A percentile compares a stretch with the other conserved stretches of the same genome.
phyloP scores from a whole-genome alignment of 2,113 vertebrate genomes.

The Lucifuga dentata region DNA sequence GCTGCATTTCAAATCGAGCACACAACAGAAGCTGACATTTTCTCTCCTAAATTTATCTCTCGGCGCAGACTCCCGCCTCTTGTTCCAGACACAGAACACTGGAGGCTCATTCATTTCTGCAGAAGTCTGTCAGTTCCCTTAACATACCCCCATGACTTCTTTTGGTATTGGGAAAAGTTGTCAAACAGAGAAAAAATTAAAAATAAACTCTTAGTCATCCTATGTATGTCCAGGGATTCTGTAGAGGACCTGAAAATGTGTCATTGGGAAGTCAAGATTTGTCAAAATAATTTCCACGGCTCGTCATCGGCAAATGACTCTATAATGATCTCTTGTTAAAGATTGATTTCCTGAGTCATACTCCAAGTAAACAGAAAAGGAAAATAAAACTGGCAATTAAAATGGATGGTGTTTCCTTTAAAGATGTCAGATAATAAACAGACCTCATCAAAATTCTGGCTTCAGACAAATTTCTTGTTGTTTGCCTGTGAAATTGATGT shows the following conservation, averaged over 20 bases:
- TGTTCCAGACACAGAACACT: conserved; percentile 48
- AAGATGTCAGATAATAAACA: conserved; percentile 33
- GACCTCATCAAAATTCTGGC: conserved; percentile 16
- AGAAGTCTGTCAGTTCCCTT: conserved; percentile 62
- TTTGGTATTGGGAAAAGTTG: not conserved
- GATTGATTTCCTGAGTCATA: conserved; percentile 9
- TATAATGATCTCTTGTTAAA: conserved; percentile 15
- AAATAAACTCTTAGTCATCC: conserved; percentile 1
- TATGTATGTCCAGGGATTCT: not conserved
- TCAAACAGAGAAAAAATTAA: conserved; percentile 22
- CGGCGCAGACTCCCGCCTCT: conserved; percentile 30
- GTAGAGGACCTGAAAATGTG: not conserved
- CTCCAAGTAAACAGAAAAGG: conserved; percentile 41
- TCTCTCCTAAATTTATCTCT: conserved; percentile 69
- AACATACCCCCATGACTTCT: conserved; percentile 41
- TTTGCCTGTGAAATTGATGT: conserved; percentile 9
- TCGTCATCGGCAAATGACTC: conserved; percentile 16
- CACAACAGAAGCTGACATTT: conserved; percentile 79
- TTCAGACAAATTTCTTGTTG: conserved; percentile 33
- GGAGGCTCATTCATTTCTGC: conserved; percentile 52
- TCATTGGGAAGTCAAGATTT: not conserved
- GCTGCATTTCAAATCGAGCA: conserved; percentile 50
- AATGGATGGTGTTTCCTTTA: conserved; percentile 22
- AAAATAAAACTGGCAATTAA: conserved; percentile 45
- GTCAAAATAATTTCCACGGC: not conserved